These are phyloP conservation scores for Thereva nobilitata DNA, from an alignment of 2,888 invertebrate species.

Conservation along the genomic window DNA sequence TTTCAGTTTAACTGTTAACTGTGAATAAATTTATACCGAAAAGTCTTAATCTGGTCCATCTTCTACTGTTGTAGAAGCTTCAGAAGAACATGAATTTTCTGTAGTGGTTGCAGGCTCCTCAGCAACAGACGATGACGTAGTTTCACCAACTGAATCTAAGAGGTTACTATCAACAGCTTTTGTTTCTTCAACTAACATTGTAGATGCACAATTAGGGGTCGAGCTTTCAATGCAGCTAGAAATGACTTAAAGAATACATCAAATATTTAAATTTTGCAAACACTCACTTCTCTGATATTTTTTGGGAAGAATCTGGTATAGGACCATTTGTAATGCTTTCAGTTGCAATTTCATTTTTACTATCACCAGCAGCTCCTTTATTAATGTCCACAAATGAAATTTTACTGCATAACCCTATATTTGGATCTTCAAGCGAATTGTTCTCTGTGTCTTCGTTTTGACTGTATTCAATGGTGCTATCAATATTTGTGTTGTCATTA, in stretches of 20 bases:
- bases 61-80: constrained; percentile 2
- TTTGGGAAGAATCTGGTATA: no score
- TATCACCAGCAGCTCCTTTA: neutral
- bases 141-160: no score
- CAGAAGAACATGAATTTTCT: neutral
- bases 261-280: no score
- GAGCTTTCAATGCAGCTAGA: no score
- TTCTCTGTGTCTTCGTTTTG: neutral
- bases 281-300: no score
- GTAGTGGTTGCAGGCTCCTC: neutral
- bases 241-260: no score
- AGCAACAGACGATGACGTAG: neutral
- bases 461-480: constrained; percentile 17
- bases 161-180: no score
- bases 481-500: constrained; percentile 18
- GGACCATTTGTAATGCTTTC: neutral
- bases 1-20: constrained; percentile 21
- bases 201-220: no score
- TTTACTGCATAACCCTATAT: neutral
- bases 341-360: neutral
- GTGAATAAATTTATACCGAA: constrained; percentile 8
- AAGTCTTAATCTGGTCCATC: constrained; percentile 21
- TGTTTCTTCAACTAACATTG: no score
- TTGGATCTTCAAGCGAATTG: constrained; percentile 4
- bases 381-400: no score